phyloP scores from a whole-genome alignment of 2,113 vertebrate species.

The Sinocyclocheilus anshuiensis region DNA sequence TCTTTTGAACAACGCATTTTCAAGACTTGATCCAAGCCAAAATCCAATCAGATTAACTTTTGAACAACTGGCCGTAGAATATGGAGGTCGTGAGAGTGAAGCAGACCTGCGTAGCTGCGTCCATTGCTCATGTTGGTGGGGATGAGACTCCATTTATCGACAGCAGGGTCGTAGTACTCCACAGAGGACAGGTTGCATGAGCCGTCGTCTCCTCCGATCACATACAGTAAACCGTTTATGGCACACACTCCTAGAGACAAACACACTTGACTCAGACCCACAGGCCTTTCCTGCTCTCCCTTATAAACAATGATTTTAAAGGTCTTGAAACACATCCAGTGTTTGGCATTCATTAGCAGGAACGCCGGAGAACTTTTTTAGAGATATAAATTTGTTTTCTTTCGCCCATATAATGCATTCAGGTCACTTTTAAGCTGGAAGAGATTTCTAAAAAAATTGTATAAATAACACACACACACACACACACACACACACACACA shows the following conservation, averaged over 20 bases:
- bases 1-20: too few species aligned
- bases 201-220: constrained; percentile 94
- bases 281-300: background rate
- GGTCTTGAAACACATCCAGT: background rate
- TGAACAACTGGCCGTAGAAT: too few species aligned
- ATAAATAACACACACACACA: too few species aligned
- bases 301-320: background rate
- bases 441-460: too few species aligned
- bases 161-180: constrained; percentile 91
- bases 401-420: too few species aligned
- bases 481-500: too few species aligned
- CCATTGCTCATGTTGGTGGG: constrained; percentile 97
- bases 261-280: background rate
- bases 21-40: too few species aligned
- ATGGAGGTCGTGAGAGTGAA: background rate
- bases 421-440: too few species aligned
- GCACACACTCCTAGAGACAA: constrained; percentile 85
- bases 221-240: constrained; percentile 91
- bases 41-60: too few species aligned
- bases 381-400: too few species aligned
- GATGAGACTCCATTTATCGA: constrained; percentile 92
- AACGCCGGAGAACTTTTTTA: background rate
- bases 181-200: constrained; percentile 95
- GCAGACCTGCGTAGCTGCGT: constrained; percentile 90
- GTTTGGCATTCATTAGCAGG: background rate